Conservation (phyloP, 64 coral and sea anemone species). For the Actinia tenebrosa region DNA sequence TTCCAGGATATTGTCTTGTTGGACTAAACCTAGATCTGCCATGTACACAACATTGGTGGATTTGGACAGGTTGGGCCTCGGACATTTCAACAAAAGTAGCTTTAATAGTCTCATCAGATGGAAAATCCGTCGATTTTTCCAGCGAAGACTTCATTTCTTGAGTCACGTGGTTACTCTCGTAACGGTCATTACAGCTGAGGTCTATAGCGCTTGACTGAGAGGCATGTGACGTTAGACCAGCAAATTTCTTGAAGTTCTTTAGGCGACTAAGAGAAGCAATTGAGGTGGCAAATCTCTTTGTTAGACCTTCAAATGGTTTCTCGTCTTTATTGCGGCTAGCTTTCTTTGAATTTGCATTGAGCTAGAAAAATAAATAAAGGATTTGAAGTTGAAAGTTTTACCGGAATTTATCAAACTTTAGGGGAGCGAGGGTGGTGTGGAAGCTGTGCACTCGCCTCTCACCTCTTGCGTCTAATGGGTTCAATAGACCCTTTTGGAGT, state of each 20-base stretch:
- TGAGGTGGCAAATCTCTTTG: background rate
- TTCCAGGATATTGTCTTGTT: background rate
- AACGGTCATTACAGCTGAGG: background rate
- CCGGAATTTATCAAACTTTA: too few species aligned
- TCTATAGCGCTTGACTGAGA: background rate
- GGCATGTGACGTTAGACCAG: background rate
- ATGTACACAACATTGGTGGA: background rate
- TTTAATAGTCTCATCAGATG: constrained; percentile 5
- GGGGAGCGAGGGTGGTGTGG: too few species aligned
- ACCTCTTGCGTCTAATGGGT: too few species aligned
- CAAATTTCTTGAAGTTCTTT: background rate
- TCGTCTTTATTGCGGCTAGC: constrained; percentile 15
- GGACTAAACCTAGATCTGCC: background rate
- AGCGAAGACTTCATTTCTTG: background rate
- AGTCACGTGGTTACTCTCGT: background rate
- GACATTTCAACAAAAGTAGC: background rate
- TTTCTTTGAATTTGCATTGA: constrained; percentile 25
- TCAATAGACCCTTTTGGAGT: too few species aligned
- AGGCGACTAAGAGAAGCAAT: constrained; percentile 4
- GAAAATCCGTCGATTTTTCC: background rate
- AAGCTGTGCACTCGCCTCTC: too few species aligned
- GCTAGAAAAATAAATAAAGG: constrained; percentile 1
- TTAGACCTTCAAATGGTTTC: background rate
- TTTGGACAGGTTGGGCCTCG: background rate
- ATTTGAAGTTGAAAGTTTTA: too few species aligned